Conservation (phyloP, 2,113 vertebrate species). For the Antechinus stuartii region DNA sequence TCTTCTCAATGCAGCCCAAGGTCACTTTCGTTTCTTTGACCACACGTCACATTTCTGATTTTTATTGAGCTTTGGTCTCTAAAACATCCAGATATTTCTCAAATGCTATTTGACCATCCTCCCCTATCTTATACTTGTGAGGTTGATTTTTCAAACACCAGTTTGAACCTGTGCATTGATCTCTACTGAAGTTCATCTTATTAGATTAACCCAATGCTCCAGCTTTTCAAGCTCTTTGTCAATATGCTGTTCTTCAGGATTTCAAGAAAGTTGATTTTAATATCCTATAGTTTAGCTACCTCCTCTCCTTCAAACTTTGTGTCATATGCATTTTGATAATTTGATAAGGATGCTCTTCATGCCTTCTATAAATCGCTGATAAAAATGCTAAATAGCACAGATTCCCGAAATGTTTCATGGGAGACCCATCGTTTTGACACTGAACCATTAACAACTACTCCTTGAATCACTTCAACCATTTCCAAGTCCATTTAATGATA, state of each 20-base stretch:
- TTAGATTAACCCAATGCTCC: neutral
- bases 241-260: neutral
- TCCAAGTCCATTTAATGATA: neutral
- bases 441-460: neutral
- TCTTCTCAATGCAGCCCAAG: neutral
- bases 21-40: neutral
- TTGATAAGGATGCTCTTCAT: neutral
- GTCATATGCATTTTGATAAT: neutral
- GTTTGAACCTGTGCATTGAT: neutral
- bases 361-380: neutral
- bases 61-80: neutral
- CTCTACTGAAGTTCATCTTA: neutral
- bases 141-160: neutral
- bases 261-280: neutral
- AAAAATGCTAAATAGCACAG: neutral
- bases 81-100: neutral
- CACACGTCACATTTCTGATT: neutral
- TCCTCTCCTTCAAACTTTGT: neutral
- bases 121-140: neutral
- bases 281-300: neutral
- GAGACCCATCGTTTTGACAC: neutral
- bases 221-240: neutral
- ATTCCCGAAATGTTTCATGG: neutral
- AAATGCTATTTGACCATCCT: neutral
- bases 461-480: neutral